These are phyloP conservation scores for Thalassoma bifasciatum DNA, from an alignment of 2,113 vertebrate species.

Conservation along the genomic window DNA sequence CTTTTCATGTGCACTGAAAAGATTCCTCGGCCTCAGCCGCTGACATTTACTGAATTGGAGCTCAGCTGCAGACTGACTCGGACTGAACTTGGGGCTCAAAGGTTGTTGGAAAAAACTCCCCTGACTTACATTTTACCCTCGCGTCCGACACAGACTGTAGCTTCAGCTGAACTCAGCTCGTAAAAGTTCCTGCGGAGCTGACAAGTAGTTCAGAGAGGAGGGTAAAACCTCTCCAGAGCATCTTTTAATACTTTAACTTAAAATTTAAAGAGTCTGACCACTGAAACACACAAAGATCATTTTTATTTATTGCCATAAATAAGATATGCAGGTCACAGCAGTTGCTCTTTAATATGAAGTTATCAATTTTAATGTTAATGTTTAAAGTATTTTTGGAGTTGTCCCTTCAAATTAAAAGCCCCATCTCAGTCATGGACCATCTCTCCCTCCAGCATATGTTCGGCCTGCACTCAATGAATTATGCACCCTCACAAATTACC, in stretches of 20 bases:
- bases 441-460: slow-evolving; percentile 60
- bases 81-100: slow-evolving; percentile 9
- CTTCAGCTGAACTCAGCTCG: slow-evolving; percentile 11
- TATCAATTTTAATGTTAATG: neutral
- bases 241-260: neutral
- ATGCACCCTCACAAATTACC: slow-evolving; percentile 77
- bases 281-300: neutral
- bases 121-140: slow-evolving; percentile 2
- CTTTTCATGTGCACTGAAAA: neutral
- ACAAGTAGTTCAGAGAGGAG: neutral
- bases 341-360: neutral
- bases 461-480: slow-evolving; percentile 69
- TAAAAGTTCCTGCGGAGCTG: neutral
- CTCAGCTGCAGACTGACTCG: neutral
- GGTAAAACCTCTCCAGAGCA: slow-evolving; percentile 12
- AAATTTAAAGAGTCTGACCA: neutral
- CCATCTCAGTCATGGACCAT: slow-evolving; percentile 31
- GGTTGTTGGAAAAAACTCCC: neutral
- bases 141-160: neutral
- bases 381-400: slow-evolving; percentile 15
- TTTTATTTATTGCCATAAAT: neutral
- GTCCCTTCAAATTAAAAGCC: slow-evolving; percentile 47
- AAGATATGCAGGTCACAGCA: neutral
- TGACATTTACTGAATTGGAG: slow-evolving; percentile 5
- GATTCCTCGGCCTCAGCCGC: neutral